Conservation (phyloP, 2,113 vertebrate species). For the Halcyon senegalensis region DNA sequence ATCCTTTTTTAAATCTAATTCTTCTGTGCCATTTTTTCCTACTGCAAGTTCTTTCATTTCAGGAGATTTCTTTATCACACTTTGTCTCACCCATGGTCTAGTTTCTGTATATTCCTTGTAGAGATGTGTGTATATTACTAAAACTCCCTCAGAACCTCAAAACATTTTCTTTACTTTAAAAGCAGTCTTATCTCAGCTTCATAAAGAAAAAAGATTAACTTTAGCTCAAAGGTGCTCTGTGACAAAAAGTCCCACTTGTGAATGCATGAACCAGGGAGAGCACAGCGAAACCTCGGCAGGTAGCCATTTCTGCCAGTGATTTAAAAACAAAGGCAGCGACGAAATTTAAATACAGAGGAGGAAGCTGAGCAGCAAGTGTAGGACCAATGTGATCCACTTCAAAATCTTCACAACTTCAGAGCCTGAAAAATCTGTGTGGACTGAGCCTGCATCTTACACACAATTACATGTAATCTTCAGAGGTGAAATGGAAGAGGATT, state of each 20-base stretch:
- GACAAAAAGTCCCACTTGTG: neutral
- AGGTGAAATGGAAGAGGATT: conserved; percentile 23
- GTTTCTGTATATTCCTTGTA: neutral
- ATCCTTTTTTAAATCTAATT: neutral
- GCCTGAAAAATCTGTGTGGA: neutral
- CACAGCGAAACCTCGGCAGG: neutral
- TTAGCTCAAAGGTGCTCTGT: neutral
- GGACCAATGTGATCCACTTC: neutral
- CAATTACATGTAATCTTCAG: neutral
- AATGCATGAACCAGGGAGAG: neutral
- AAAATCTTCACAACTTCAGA: neutral
- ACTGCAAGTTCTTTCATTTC: neutral
- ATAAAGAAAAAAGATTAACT: neutral
- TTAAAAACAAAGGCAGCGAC: neutral
- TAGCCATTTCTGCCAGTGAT: neutral
- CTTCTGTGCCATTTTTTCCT: neutral
- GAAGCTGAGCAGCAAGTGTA: neutral
- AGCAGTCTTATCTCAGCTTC: neutral
- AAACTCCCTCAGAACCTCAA: neutral
- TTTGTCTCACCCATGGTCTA: neutral
- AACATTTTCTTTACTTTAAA: neutral
- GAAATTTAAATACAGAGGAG: neutral
- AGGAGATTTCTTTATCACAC: neutral
- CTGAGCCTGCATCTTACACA: neutral
- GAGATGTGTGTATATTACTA: neutral